Percentiles rank a stretch among this genome's conserved stretches.
These are phyloP conservation scores for Merops nubicus DNA, from an alignment of 2,113 vertebrate species.

Conservation along the genomic window DNA sequence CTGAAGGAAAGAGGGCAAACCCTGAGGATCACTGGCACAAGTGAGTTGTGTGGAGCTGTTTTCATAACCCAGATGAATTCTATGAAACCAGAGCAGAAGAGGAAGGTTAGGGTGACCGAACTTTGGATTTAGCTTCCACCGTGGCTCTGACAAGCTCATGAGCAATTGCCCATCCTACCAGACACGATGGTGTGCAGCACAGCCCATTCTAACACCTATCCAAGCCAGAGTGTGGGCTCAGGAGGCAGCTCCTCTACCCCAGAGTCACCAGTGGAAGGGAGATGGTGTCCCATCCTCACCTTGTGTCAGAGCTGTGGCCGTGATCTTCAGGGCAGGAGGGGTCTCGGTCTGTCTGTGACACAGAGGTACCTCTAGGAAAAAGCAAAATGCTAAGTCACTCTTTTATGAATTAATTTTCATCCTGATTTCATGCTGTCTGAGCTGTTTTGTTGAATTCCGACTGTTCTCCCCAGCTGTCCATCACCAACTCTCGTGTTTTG, in stretches of 20 bases:
- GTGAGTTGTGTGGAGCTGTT: background rate
- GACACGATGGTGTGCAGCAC: background rate
- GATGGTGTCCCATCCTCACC: background rate
- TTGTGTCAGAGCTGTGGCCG: background rate
- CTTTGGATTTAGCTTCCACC: background rate
- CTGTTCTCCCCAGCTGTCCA: background rate
- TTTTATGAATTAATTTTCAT: background rate
- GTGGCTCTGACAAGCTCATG: background rate
- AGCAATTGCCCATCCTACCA: background rate
- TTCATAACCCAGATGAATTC: background rate
- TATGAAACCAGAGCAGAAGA: background rate
- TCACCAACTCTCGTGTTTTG: background rate
- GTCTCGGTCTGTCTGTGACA: background rate
- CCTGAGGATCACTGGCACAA: background rate
- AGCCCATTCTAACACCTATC: background rate
- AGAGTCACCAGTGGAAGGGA: background rate
- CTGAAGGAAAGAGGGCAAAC: background rate
- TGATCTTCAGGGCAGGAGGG: background rate
- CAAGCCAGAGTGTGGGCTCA: accelerated
- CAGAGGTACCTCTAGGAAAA: background rate
- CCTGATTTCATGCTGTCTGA: background rate
- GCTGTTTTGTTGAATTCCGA: background rate
- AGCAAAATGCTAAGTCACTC: background rate
- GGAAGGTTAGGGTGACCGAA: background rate
- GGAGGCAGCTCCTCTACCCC: background rate